Evolutionary conservation across 2,113 vertebrate genomes (phyloP).

Genomic region (Perca fluviatilis): DNA sequence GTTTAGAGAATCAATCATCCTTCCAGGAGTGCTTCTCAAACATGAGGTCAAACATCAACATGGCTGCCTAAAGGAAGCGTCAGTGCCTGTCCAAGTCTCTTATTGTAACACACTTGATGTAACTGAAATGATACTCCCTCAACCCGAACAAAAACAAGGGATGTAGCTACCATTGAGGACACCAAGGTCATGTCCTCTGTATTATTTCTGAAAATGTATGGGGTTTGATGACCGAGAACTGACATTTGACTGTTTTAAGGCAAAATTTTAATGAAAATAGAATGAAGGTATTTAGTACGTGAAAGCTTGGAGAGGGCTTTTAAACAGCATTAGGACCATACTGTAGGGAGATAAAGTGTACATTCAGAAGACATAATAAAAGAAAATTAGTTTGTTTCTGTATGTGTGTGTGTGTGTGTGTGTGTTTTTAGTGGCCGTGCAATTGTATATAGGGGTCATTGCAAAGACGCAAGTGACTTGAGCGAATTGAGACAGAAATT

Average conservation of each 20-base stretch:
- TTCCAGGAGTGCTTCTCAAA: neutral
- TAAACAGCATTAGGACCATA: neutral
- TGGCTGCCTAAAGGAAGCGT: neutral
- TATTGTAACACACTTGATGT: neutral
- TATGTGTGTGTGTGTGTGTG: too few relatives aligned
- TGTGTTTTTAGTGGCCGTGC: neutral
- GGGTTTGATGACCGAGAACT: neutral
- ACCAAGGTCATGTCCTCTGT: neutral
- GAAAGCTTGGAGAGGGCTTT: neutral
- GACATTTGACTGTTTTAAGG: neutral
- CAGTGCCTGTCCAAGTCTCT: neutral
- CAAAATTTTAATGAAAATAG: neutral
- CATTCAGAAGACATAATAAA: neutral
- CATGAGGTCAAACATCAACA: neutral
- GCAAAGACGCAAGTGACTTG: neutral
- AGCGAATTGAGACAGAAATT: neutral
- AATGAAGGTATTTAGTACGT: neutral
- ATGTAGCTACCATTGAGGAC: neutral
- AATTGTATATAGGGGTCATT: neutral
- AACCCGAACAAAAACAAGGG: neutral
- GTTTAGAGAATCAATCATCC: slow-evolving; percentile 8
- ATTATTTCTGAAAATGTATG: neutral
- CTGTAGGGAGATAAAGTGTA: neutral
- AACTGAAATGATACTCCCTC: neutral
- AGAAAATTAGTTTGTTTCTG: neutral